Evolutionary conservation across 2,888 invertebrate species (phyloP), one percentile per base, ranked within the genome.

Genomic region (Chelonus formosanus): DNA sequence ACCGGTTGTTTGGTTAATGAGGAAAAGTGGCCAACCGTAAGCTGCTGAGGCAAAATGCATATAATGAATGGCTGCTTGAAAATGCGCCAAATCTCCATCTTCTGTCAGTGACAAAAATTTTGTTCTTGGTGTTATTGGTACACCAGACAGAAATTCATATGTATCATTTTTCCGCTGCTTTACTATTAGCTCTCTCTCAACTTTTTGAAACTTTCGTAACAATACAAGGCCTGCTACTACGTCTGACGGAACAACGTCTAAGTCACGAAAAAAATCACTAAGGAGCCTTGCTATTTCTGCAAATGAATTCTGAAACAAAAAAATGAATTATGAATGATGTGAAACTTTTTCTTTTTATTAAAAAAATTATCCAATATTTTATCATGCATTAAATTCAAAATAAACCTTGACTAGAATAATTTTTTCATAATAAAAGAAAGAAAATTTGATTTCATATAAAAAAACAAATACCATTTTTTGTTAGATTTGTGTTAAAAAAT

Each of bases 161-260:
- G 92, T 92, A 79, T 93, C 93, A 83, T 94, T 93, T 77, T 90
- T 90, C 65, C 89, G 87, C 89, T 93, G 85, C 76, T 91, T 89
- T 3, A 92, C 90, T 71, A 92, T 90, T 34, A 91, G 88, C 83
- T 91, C 90, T 65, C 92, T 87, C 80, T 93, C 91, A 70, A 92
- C 87, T 76, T 92, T 92, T 83, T 95, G 95, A 76, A 92, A 91
- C 78, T 92, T 91, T 65, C 95, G 86, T 63, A 95, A 86, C 57
- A 95, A 85, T 6, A 94, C 91, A 69, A 95, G 85, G 3, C 95
- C 95, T 32, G 94, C 95, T 2, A 95, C 89, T 4, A 95, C 93
- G 84, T 95, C 95, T 50, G 93, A 92, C 3, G 94, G 94, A 31
- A 93, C 94, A 40, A 95, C 94, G 84, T 95, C 95, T 72, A 95